phyloP scores from a whole-genome alignment of 2,113 vertebrate genomes.

The Sinocyclocheilus rhinocerous region DNA sequence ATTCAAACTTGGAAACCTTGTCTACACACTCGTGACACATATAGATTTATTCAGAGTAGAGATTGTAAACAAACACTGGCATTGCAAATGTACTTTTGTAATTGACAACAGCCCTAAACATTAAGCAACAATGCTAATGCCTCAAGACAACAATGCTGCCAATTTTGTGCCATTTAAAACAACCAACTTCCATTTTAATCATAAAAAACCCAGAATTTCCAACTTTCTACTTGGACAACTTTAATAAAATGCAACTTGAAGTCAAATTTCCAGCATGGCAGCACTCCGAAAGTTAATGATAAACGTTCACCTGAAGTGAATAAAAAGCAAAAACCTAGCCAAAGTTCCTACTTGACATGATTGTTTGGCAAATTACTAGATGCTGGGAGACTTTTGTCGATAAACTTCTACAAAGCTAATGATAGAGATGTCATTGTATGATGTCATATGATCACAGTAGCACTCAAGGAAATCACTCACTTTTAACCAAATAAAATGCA shows the following conservation, averaged over 20 bases:
- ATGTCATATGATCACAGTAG: too few relatives aligned
- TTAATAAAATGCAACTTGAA: neutral
- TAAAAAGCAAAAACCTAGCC: too few relatives aligned
- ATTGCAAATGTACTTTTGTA: neutral
- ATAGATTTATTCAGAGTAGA: neutral
- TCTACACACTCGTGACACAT: neutral
- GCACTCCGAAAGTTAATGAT: too few relatives aligned
- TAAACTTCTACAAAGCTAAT: too few relatives aligned
- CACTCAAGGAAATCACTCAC: too few relatives aligned
- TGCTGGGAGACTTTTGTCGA: too few relatives aligned
- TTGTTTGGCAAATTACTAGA: too few relatives aligned
- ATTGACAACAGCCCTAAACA: neutral
- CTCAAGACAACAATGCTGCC: neutral
- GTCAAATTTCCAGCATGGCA: neutral
- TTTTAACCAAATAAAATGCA: too few relatives aligned
- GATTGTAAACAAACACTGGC: neutral
- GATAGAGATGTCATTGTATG: too few relatives aligned
- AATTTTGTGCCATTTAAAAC: neutral
- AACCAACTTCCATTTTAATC: neutral
- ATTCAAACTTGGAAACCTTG: neutral
- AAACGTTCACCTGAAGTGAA: too few relatives aligned
- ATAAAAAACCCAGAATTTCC: neutral
- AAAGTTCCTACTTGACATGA: too few relatives aligned
- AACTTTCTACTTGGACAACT: neutral
- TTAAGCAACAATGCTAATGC: neutral